phyloP scores from a whole-genome alignment of 2,113 vertebrate genomes.

The Anoura caudifer region DNA sequence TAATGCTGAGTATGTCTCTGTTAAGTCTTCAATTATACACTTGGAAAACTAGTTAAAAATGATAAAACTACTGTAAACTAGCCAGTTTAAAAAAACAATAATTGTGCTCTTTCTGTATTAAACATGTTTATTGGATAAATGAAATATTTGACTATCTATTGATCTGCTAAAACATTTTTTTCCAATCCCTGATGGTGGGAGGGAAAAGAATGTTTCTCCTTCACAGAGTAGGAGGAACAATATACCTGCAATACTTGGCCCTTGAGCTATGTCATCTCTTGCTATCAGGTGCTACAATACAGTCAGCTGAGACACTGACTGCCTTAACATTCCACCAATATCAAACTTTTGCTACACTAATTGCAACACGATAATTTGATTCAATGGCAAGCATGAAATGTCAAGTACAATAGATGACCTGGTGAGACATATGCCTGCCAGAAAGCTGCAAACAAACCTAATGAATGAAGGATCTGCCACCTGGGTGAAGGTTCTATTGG shows the following conservation, averaged over 20 bases:
- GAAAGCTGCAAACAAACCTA: neutral
- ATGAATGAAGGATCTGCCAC: neutral
- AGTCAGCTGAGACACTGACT: neutral
- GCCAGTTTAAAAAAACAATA: neutral
- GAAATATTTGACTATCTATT: neutral
- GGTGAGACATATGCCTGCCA: neutral
- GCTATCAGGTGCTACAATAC: neutral
- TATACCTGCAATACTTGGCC: neutral
- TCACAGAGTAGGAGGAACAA: neutral
- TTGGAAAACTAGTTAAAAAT: neutral
- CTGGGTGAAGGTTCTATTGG: neutral
- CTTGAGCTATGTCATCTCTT: neutral
- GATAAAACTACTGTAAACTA: neutral
- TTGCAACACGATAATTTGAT: neutral
- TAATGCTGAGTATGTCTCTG: neutral
- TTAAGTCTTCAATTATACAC: neutral
- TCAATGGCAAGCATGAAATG: neutral
- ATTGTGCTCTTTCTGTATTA: neutral
- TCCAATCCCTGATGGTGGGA: neutral
- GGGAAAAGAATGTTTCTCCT: neutral
- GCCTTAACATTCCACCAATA: neutral
- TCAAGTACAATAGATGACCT: neutral
- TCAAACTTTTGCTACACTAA: neutral
- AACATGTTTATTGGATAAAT: neutral
- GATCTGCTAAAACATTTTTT: neutral